Evolutionary conservation across 2,797 vertebrate genomes (phyloP).

Genomic region (Phataginus tricuspis): DNA sequence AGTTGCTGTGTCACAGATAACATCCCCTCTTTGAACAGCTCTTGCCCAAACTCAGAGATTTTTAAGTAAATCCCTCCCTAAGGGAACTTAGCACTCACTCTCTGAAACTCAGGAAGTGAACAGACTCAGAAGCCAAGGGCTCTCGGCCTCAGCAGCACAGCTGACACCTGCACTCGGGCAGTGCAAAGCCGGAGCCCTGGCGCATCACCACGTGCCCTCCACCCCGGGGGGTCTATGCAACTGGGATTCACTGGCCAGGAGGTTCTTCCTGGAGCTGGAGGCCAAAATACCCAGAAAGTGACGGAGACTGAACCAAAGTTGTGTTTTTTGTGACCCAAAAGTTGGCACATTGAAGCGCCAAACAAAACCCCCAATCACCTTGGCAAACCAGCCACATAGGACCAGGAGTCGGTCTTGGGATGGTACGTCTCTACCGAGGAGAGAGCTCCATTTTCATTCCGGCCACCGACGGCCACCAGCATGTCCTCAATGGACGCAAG

Average conservation of each 20-base stretch:
- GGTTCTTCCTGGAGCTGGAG: neutral
- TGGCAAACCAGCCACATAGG: slow-evolving; percentile 92
- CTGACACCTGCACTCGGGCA: fast-evolving
- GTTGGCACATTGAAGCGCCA: fast-evolving
- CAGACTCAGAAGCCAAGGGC: fast-evolving
- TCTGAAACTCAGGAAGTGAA: too few species aligned
- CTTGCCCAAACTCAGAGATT: neutral
- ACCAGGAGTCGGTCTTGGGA: slow-evolving; percentile 94
- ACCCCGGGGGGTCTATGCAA: fast-evolving
- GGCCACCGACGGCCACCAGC: slow-evolving; percentile 95
- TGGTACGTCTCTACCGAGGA: slow-evolving; percentile 94
- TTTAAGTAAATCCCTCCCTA: neutral
- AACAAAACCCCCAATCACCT: slow-evolving; percentile 85
- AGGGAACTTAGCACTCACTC: too few species aligned
- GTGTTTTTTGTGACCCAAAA: neutral
- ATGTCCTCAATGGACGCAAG: slow-evolving; percentile 91
- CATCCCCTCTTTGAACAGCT: neutral
- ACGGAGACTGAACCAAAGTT: neutral
- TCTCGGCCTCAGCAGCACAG: fast-evolving
- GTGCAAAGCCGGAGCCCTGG: neutral
- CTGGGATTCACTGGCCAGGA: neutral
- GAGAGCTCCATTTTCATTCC: slow-evolving; percentile 93
- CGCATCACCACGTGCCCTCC: fast-evolving
- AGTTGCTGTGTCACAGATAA: too few species aligned
- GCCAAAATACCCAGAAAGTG: neutral